These are phyloP conservation scores for Apeira syringaria DNA, from an alignment of 2,888 invertebrate species.

Conservation along the genomic window DNA sequence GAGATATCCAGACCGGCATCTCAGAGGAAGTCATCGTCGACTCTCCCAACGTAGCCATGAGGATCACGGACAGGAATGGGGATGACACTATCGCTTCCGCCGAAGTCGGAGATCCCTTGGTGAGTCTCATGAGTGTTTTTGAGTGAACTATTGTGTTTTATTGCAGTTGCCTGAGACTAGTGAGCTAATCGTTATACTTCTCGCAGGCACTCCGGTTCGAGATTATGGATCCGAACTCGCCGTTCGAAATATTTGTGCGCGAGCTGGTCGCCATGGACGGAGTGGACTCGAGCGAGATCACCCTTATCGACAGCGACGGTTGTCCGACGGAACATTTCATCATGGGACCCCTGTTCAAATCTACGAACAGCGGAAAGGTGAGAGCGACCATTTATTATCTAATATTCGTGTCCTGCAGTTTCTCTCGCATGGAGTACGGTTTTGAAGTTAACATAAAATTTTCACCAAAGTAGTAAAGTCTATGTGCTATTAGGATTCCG, in stretches of 20 bases:
- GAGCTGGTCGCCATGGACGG: constrained; percentile 98
- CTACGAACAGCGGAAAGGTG: constrained; percentile 91
- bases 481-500: no score
- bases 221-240: constrained; percentile 95
- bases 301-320: constrained; percentile 94
- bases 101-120: constrained; percentile 95
- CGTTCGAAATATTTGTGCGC: constrained; percentile 97
- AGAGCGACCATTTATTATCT: no score
- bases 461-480: no score
- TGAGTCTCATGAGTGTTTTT: constrained; percentile 38
- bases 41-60: constrained; percentile 97
- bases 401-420: no score
- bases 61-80: constrained; percentile 93
- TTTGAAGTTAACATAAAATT: no score
- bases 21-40: constrained; percentile 96
- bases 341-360: constrained; percentile 96
- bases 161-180: constrained; percentile 1
- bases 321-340: constrained; percentile 97
- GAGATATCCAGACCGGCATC: constrained; percentile 93
- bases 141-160: constrained; percentile 1
- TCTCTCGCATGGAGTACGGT: no score
- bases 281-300: constrained; percentile 95
- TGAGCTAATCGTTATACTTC: constrained; percentile 3
- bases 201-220: constrained; percentile 92
- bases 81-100: constrained; percentile 93